These are phyloP conservation scores for Hydra vulgaris DNA, from an alignment of 30 jellyfish, hydroid and myxozoan species.

Conservation along the genomic window DNA sequence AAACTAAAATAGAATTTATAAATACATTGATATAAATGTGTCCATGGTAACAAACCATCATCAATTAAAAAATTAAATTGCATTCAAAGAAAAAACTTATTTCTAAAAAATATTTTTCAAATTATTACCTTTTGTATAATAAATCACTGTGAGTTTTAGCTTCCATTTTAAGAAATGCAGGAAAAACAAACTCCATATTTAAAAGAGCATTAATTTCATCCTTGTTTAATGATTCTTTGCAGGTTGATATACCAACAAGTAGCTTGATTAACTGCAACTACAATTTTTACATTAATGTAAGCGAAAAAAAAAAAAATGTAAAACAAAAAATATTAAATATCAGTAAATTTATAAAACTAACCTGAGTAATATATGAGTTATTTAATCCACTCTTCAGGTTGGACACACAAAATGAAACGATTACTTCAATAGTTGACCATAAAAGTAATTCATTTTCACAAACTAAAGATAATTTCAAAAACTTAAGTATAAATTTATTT, in stretches of 20 bases:
- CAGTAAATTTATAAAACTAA: too few species aligned
- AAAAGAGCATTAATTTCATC: slow-evolving; percentile 29
- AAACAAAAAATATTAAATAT: background rate
- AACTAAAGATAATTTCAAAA: background rate
- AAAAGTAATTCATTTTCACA: background rate
- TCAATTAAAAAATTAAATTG: too few species aligned
- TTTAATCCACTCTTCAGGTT: background rate
- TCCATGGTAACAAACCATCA: too few species aligned
- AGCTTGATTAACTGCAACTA: slow-evolving; percentile 39
- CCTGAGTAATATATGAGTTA: background rate
- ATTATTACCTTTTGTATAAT: background rate
- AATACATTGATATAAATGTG: too few species aligned
- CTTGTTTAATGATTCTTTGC: slow-evolving; percentile 26
- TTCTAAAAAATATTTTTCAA: background rate
- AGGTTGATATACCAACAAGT: slow-evolving; percentile 41
- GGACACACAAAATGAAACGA: background rate
- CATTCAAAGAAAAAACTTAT: background rate
- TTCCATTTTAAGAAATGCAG: slow-evolving; percentile 8
- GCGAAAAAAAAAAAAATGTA: too few species aligned
- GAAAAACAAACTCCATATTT: slow-evolving; percentile 17
- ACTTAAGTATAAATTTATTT: too few species aligned
- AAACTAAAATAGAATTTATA: too few species aligned
- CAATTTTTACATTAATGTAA: background rate
- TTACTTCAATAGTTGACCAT: background rate
- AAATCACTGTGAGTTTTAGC: background rate